Base-by-base conservation (phyloP, 2,797 vertebrate species). In the Salarias fasciatus region DNA sequence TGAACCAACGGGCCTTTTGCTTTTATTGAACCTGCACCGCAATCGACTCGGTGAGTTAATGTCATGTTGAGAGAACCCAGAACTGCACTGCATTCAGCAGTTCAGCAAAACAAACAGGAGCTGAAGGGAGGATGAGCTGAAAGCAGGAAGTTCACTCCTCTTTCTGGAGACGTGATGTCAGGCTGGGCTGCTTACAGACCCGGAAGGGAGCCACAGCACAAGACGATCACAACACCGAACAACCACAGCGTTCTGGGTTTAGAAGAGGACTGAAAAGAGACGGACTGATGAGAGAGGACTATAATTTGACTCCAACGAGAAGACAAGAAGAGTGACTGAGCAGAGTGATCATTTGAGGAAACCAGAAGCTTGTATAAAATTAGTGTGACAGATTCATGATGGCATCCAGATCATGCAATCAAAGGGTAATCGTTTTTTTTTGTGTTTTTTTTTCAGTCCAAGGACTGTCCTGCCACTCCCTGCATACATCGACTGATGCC, bases 161-260 rank as follows among this genome's bases (percentile, higher is more conserved):
- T 69, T 73, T 64, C 52, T 79, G 57, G 65, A 80, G 75, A 54
- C 29, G 56, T 72, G 66, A 83, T 70, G 72, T 85, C 70, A 80
- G 60, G 40, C 52, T 56, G 62, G 72, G 71, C 53, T 31, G 40
- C 10, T 11, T 47, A 47, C 2, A n/a, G n/a, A n/a, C n/a, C n/a
- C n/a, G n/a, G 11, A 65, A 35, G 44, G 42, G 48, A 70, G 44
- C 48, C 54, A 67, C 24, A 35, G 38, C 9, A 33, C 14, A 66
- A 41, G 50, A 64, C 46, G 40, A 46, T 14, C 40, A 50, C 12
- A 46, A 54, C 44, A 53, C 50, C 33, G 72, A 43, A 67, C 73
- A 63, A 59, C 79, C 79, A 49, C 76, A 51, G 61, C 66, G 80
- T 86, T 82, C 71, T 56, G 65, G 69, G 40, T 62, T 67, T 29